Evolutionary conservation across 2,797 vertebrate genomes (phyloP).

Genomic region (Chaunax sp.): DNA sequence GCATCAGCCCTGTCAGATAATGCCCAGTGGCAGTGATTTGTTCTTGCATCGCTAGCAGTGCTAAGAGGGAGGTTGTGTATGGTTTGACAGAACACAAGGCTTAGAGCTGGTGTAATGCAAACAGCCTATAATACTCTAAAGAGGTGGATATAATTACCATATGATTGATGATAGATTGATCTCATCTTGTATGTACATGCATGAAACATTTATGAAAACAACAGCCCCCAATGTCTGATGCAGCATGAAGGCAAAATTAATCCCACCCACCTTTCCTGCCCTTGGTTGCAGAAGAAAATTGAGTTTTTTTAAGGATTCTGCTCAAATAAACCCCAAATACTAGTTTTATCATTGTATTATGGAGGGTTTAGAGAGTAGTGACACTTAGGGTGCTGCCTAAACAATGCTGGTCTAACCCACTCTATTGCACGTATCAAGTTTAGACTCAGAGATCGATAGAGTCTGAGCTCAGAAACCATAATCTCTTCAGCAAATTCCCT

Average conservation of each 20-base stretch:
- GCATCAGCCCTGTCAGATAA: conserved; percentile 65
- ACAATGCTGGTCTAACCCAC: conserved; percentile 40
- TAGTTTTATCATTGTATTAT: conserved; percentile 30
- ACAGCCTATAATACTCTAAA: conserved; percentile 42
- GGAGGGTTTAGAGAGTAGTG: conserved; percentile 33
- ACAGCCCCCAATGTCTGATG: conserved; percentile 21
- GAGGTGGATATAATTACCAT: conserved; percentile 62
- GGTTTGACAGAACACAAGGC: conserved; percentile 57
- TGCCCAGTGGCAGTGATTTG: conserved; percentile 67
- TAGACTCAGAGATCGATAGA: conserved; percentile 62
- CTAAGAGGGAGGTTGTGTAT: conserved; percentile 41
- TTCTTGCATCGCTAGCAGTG: conserved; percentile 61
- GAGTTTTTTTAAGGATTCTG: conserved; percentile 28
- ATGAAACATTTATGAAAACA: conserved; percentile 53
- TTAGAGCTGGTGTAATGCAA: conserved; percentile 48
- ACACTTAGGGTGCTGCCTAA: conserved; percentile 37
- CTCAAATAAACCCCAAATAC: conserved; percentile 38
- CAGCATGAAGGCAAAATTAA: conserved; percentile 22
- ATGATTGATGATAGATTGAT: conserved; percentile 55
- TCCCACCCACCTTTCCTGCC: conserved; percentile 8
- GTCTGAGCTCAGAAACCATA: conserved; percentile 66
- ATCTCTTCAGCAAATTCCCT: conserved; percentile 69
- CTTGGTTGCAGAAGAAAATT: conserved; percentile 11
- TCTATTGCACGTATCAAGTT: conserved; percentile 61
- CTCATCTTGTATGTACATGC: conserved; percentile 35